Conservation (phyloP, 2,888 invertebrate species). For the Petrolisthes manimaculis region DNA sequence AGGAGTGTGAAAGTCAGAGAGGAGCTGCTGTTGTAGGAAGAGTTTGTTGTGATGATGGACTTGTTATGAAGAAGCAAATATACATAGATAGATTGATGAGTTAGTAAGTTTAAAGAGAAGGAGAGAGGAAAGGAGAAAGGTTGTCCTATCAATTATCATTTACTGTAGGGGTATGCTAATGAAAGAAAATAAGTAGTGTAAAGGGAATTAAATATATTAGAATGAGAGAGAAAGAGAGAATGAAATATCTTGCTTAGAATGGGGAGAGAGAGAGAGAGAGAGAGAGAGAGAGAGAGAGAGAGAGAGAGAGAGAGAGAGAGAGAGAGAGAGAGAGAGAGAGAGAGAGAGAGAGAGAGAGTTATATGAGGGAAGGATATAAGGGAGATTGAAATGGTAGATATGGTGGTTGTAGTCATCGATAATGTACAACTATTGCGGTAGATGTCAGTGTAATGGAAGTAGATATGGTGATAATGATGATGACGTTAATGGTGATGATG, state of each 20-base stretch:
- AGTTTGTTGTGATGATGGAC: neutral
- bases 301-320: neutral
- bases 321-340: neutral
- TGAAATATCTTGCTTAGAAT: neutral
- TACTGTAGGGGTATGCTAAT: neutral
- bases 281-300: neutral
- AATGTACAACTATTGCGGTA: too few species aligned
- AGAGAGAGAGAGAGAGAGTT: neutral
- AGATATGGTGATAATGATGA: too few species aligned
- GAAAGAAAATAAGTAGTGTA: neutral
- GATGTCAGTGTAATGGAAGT: too few species aligned
- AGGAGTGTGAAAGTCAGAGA: neutral
- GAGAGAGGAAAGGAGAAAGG: neutral
- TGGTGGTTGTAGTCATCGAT: too few species aligned
- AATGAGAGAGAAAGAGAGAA: neutral
- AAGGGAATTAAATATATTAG: neutral
- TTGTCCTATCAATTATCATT: neutral
- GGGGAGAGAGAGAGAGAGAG: neutral
- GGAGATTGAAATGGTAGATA: too few species aligned
- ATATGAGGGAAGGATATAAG: too few species aligned
- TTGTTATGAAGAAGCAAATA: neutral
- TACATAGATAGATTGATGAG: neutral
- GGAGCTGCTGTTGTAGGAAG: neutral
- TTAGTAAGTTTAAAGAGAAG: neutral
- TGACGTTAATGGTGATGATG: too few species aligned